Conservation (phyloP, 2,113 vertebrate species). For the Chascanopsetta lugubris region DNA sequence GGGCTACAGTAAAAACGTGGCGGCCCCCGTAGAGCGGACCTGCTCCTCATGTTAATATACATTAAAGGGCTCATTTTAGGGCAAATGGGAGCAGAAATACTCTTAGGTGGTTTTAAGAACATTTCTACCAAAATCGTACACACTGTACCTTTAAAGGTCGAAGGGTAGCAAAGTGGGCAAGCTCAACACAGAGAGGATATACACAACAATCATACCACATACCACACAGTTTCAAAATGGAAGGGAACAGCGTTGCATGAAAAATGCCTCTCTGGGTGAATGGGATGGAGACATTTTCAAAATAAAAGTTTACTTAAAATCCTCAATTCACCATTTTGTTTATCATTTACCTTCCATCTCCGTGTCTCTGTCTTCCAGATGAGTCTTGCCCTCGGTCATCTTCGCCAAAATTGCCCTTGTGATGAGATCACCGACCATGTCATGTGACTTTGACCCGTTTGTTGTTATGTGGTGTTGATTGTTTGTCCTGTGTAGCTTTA, state of each 20-base stretch:
- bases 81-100: too few relatives aligned
- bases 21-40: too few relatives aligned
- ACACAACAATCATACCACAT: too few relatives aligned
- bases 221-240: too few relatives aligned
- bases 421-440: conserved; percentile 48
- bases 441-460: conserved; percentile 17
- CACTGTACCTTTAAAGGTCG: too few relatives aligned
- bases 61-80: too few relatives aligned
- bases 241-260: conserved; percentile 15
- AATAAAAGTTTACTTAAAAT: conserved; percentile 2
- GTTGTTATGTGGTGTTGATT: conserved; percentile 30
- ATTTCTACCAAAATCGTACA: too few relatives aligned
- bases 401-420: conserved; percentile 59
- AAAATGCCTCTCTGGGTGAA: conserved; percentile 20
- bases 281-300: neutral
- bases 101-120: too few relatives aligned
- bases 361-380: conserved; percentile 71
- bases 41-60: too few relatives aligned
- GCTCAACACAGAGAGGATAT: neutral
- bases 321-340: conserved; percentile 13
- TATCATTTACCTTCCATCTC: conserved; percentile 51
- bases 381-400: conserved; percentile 71
- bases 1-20: too few relatives aligned
- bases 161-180: too few relatives aligned
- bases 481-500: conserved; percentile 6